Conservation (phyloP, 2,888 invertebrate genomes). For the Caenorhabditis parvicauda region DNA sequence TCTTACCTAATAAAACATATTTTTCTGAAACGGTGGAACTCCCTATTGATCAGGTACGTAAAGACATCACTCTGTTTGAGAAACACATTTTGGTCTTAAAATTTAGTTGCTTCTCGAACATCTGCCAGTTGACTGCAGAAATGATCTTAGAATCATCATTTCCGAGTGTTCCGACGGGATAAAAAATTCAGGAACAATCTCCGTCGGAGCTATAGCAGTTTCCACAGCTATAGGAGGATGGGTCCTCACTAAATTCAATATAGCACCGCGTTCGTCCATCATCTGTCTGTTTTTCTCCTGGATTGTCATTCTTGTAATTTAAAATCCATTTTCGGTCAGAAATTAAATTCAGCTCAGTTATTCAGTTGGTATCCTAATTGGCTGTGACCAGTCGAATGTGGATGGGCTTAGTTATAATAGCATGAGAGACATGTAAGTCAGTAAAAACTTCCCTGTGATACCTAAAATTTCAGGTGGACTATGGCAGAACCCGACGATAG, state of each 20-base stretch:
- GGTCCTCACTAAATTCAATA: conserved; percentile 40
- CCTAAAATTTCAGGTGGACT: no score
- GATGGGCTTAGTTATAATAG: conserved; percentile 25
- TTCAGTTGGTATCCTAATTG: conserved; percentile 36
- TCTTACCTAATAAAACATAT: background rate
- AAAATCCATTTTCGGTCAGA: background rate
- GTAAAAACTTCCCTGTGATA: no score
- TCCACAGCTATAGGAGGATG: conserved; percentile 53
- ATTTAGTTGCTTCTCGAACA: background rate
- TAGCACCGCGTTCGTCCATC: conserved; percentile 35
- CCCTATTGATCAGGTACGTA: background rate
- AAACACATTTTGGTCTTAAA: background rate
- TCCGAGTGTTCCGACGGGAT: background rate
- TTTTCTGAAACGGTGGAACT: background rate
- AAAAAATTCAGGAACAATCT: conserved; percentile 37
- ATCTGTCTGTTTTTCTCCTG: conserved; percentile 40
- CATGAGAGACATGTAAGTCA: conserved; percentile 10
- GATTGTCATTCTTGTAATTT: conserved; percentile 26
- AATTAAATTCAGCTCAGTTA: conserved; percentile 26
- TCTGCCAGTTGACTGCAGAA: background rate
- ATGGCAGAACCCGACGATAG: no score
- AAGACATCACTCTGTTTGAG: no score
- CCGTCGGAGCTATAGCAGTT: conserved; percentile 48
- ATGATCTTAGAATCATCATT: background rate
- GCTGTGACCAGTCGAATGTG: conserved; percentile 36